Evolutionary conservation across 1,140 invertebrate species (phyloP).

Genomic region (Ostrea edulis): DNA sequence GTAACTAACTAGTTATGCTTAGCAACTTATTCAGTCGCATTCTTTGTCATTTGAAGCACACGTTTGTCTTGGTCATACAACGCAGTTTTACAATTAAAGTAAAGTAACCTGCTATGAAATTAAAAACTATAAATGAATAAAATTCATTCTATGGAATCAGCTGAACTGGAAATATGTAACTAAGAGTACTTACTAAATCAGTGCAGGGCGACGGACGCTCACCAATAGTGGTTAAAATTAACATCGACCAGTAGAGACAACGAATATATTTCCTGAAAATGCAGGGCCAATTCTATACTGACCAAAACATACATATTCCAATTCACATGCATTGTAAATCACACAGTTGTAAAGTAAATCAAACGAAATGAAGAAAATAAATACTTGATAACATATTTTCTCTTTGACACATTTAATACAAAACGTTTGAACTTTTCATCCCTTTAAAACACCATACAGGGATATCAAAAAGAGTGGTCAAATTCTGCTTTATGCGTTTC

Average conservation of each 20-base stretch:
- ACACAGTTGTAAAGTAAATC: neutral
- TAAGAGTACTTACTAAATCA: constrained; percentile 65
- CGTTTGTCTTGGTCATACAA: no score
- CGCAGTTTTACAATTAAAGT: no score
- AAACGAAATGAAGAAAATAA: neutral
- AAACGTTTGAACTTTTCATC: no score
- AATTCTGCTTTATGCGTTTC: no score
- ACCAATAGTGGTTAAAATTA: constrained; percentile 95
- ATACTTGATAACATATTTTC: neutral
- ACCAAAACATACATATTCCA: neutral
- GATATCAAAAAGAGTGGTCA: neutral
- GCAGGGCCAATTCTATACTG: neutral
- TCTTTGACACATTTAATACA: neutral
- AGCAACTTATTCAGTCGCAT: no score
- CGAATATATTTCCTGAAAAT: constrained; percentile 90
- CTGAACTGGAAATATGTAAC: neutral
- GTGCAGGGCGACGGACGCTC: constrained; percentile 95
- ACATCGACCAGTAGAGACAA: constrained; percentile 96
- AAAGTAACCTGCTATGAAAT: no score
- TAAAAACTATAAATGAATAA: no score
- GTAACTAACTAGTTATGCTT: no score
- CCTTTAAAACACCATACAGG: no score
- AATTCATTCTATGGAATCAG: no score
- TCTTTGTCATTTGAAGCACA: no score
- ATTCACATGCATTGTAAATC: neutral